Evolutionary conservation across 2,113 vertebrate species (phyloP), one percentile per base, ranked within the genome.

Genomic region (Dasypus novemcinctus): DNA sequence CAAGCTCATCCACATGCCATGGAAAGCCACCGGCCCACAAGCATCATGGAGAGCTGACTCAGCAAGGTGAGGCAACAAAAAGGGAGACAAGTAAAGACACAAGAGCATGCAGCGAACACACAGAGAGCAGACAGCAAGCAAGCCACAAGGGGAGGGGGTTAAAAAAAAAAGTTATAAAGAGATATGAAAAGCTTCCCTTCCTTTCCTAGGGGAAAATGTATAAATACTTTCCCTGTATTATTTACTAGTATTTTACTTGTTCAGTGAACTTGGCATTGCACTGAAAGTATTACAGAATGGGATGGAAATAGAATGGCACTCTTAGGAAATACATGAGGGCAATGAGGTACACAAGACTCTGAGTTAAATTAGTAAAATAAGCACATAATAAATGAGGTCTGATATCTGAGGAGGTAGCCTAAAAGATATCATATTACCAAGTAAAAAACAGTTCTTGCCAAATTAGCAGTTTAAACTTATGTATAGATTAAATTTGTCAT

Each of bases 311-410:
- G 27, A 84, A 31, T 49, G 21, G 74, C 2, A 4, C 4, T 86
- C 63, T 68, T 29, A 20, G 17, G 18, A 46, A 95, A 43, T 20
- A 57, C 21, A 68, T 36, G 10, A 15, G 72, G 63, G 33, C 33
- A 89, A 59, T 14, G 27, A 90, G 2, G 41, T 27, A 63, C 14
- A 15, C 10, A 69, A 80, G 41, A 68, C 25, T 85, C 25, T 18
- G 7, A 76, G 52, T 49, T 84, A 87, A 93, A 49, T 78, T 92
- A 69, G 3, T 59, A 96, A 92, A 91, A 80, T 90, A 43, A 79
- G 81, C 36, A 75, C 41, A 61, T 38, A 68, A 64, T 41, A 71
- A 79, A 90, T 71, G 66, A 93, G 66, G 66, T 74, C 21, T 79
- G 64, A 61, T 89, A 78, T 69, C 38, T 33, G 31, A 86, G 18